phyloP scores from a whole-genome alignment of 2,888 invertebrate species.

The Aleiodes alternator region DNA sequence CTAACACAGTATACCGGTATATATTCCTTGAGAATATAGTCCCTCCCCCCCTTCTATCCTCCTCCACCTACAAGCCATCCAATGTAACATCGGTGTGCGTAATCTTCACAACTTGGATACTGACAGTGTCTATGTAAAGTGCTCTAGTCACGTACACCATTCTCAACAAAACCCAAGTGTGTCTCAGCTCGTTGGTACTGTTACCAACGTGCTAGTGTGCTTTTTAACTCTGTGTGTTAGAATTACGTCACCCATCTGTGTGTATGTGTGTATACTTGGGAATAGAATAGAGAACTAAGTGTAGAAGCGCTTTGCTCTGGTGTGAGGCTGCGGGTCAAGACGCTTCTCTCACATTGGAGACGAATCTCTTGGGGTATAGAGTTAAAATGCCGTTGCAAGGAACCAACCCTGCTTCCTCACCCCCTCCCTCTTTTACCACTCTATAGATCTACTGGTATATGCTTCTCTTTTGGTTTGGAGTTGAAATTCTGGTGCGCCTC shows the following conservation, averaged over 20 bases:
- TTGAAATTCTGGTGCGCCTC: slow-evolving; percentile 30
- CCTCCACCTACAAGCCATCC: not conserved
- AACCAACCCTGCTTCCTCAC: not conserved
- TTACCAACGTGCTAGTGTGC: slow-evolving; percentile 14
- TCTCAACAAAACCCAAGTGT: slow-evolving; percentile 21
- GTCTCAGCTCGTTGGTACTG: slow-evolving; percentile 10
- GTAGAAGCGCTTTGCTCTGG: slow-evolving; percentile 41
- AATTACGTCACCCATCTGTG: slow-evolving; percentile 64
- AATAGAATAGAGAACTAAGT: slow-evolving; percentile 61
- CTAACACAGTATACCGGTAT: slow-evolving; percentile 24
- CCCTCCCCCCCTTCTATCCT: no score
- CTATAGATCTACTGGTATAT: slow-evolving; percentile 10
- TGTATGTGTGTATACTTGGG: slow-evolving; percentile 61
- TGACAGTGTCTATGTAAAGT: slow-evolving; percentile 29
- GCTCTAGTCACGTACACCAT: slow-evolving; percentile 42
- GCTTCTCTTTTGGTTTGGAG: slow-evolving; percentile 25
- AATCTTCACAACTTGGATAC: slow-evolving; percentile 13
- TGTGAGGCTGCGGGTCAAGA: slow-evolving; percentile 63
- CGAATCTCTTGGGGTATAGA: slow-evolving; percentile 61
- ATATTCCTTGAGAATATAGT: slow-evolving; percentile 28
- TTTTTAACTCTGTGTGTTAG: slow-evolving; percentile 59
- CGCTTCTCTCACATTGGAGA: slow-evolving; percentile 61
- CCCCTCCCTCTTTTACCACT: not conserved
- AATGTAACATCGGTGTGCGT: slow-evolving; percentile 5
- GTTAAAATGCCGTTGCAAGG: slow-evolving; percentile 63